Evolutionary conservation across 2,888 invertebrate species (phyloP).

Genomic region (Pelosia muscerda): DNA sequence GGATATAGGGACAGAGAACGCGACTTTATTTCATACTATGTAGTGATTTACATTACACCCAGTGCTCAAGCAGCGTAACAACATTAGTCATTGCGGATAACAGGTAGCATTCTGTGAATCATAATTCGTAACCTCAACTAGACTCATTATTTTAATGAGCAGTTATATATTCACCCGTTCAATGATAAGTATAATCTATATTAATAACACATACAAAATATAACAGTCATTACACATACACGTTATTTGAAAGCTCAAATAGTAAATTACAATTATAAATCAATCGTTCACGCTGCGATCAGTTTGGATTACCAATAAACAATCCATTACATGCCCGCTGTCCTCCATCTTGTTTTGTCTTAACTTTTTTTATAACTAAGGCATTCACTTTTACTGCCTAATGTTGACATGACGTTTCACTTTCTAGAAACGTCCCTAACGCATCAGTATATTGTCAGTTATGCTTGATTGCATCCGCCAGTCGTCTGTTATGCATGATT

Average conservation of each 20-base stretch:
- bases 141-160: neutral
- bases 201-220: conserved; percentile 33
- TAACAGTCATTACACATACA: conserved; percentile 28
- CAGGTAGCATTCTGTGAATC: neutral
- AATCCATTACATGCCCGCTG: conserved; percentile 43
- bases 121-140: neutral
- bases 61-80: neutral
- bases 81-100: neutral
- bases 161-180: conserved; percentile 3
- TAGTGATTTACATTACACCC: neutral
- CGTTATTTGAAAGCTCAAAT: conserved; percentile 44
- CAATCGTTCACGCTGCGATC: conserved; percentile 43
- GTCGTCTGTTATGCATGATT: conserved; percentile 42
- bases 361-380: conserved; percentile 34
- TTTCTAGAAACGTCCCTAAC: conserved; percentile 41
- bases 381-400: conserved; percentile 50
- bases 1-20: too few species aligned
- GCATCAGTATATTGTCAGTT: conserved; percentile 36
- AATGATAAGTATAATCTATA: conserved; percentile 38
- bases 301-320: conserved; percentile 46
- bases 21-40: too few species aligned
- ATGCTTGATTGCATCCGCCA: conserved; percentile 35
- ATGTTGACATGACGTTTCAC: conserved; percentile 48
- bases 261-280: conserved; percentile 49
- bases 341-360: conserved; percentile 47